Evolutionary conservation across 2,113 vertebrate genomes (phyloP).

Genomic region (Parus major): DNA sequence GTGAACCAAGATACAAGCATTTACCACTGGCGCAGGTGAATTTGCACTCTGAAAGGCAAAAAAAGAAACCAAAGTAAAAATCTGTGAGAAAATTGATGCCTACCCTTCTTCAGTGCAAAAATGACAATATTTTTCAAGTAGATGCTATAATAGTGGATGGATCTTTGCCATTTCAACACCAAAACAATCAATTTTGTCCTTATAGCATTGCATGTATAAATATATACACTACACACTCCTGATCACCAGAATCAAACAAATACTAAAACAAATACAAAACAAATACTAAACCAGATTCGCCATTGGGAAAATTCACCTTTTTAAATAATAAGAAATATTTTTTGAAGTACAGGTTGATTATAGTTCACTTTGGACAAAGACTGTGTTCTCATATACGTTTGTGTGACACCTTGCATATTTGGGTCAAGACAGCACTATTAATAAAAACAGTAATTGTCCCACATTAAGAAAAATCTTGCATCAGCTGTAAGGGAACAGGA

Average conservation of each 20-base stretch:
- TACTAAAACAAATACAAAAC: neutral
- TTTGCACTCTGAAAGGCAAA: constrained; percentile 89
- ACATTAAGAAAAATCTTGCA: neutral
- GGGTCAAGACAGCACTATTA: neutral
- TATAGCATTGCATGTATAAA: neutral
- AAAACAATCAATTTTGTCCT: neutral
- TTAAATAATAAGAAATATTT: neutral
- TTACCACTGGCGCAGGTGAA: constrained; percentile 97
- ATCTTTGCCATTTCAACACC: neutral
- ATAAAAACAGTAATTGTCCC: neutral
- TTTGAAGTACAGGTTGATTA: neutral
- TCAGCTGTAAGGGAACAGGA: neutral
- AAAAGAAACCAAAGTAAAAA: constrained; percentile 35
- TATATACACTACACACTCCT: neutral
- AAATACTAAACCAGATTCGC: neutral
- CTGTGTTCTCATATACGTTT: neutral
- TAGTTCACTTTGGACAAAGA: neutral
- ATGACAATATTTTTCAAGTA: neutral
- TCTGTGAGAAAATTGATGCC: neutral
- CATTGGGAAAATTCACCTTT: neutral
- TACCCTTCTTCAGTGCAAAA: neutral
- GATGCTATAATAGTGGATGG: neutral
- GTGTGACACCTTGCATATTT: neutral
- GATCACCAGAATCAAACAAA: neutral
- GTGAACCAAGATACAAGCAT: constrained; percentile 91